Evolutionary conservation across 1,140 invertebrate genomes (phyloP).

Genomic region (Cotesia glomerata): DNA sequence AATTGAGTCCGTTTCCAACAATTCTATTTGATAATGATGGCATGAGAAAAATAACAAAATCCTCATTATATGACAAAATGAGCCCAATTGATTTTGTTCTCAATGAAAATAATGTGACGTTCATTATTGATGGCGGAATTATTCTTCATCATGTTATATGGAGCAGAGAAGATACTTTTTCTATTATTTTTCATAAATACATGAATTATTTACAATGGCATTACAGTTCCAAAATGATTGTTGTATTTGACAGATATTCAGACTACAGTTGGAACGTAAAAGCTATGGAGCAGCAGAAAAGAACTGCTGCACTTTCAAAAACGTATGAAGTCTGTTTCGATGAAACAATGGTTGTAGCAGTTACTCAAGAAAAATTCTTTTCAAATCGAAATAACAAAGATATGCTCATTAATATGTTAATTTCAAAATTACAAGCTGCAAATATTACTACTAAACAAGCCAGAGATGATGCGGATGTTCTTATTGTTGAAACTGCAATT

Average conservation of each 20-base stretch:
- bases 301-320: constrained; percentile 5
- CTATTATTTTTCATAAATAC: background rate
- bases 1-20: constrained; percentile 45
- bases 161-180: background rate
- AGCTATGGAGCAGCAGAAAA: constrained; percentile 6
- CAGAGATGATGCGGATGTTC: constrained; percentile 21
- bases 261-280: background rate
- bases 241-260: constrained; percentile 48
- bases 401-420: too few relatives aligned
- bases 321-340: constrained; percentile 9
- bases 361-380: constrained; percentile 22
- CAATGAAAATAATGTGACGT: background rate
- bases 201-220: background rate
- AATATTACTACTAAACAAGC: constrained; percentile 4
- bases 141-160: constrained; percentile 1
- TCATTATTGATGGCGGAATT: constrained; percentile 2
- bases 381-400: too few relatives aligned
- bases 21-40: constrained; percentile 40
- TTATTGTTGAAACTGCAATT: constrained; percentile 27
- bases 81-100: background rate
- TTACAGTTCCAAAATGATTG: constrained; percentile 25
- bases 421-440: too few relatives aligned
- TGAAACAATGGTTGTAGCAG: background rate
- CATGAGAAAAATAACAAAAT: constrained; percentile 52
- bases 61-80: constrained; percentile 47